A percentile compares a stretch with the other conserved stretches of the same genome.
phyloP scores from a whole-genome alignment of 1,140 invertebrate species.

The Carposina sasakii region DNA sequence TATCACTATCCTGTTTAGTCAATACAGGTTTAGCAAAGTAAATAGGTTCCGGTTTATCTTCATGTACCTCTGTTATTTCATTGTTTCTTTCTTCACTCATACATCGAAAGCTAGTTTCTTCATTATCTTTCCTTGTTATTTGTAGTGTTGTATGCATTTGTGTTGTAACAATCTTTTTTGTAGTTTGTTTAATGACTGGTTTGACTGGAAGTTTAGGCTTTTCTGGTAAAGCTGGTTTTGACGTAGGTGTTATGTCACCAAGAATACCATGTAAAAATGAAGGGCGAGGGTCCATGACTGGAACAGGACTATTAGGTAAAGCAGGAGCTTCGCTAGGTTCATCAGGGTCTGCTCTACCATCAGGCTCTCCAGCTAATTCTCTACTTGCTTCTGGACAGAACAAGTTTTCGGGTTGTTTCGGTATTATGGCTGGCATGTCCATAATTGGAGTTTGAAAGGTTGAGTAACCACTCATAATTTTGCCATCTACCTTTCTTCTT shows the following conservation, averaged over 20 bases:
- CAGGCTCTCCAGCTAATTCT: conserved; percentile 85
- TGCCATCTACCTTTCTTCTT: conserved; percentile 65
- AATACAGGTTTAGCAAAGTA: conserved; percentile 64
- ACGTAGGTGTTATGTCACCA: conserved; percentile 56
- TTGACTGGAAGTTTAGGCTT: conserved; percentile 79
- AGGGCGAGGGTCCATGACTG: conserved; percentile 75
- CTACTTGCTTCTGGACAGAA: conserved; percentile 76
- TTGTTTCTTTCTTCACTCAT: conserved; percentile 47
- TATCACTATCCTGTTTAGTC: conserved; percentile 72
- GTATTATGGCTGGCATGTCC: conserved; percentile 64
- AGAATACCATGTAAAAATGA: conserved; percentile 80
- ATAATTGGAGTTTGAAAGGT: conserved; percentile 68
- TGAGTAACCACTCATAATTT: conserved; percentile 53
- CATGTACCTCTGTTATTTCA: conserved; percentile 45
- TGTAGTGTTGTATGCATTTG: conserved; percentile 71
- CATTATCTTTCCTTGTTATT: conserved; percentile 43
- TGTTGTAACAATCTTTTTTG: conserved; percentile 60
- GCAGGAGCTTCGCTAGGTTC: conserved; percentile 77
- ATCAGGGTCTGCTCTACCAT: conserved; percentile 85
- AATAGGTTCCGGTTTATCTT: conserved; percentile 50
- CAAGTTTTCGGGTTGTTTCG: conserved; percentile 53
- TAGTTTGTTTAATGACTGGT: conserved; percentile 71
- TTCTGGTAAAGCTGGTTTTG: conserved; percentile 68
- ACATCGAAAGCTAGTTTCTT: conserved; percentile 37
- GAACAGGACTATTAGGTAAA: conserved; percentile 77